Evolutionary conservation across 2,888 invertebrate species (phyloP), one percentile per base, ranked within the genome.

Genomic region (Leptinotarsa haldemani): DNA sequence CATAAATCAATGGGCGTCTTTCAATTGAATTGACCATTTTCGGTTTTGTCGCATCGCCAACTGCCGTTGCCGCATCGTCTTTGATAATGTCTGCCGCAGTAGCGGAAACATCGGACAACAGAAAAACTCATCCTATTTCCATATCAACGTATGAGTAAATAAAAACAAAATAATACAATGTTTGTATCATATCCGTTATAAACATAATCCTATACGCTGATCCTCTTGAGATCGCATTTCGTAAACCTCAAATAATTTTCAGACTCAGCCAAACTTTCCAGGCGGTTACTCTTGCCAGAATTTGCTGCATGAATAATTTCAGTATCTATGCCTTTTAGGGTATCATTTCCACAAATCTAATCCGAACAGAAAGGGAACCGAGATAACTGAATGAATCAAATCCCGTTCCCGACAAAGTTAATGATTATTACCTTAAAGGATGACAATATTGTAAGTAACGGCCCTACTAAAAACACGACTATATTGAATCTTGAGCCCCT

Each of bases 331-430:
- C 56, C 56, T 22, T 22, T 22, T 56, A 16, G 56, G 56, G 56
- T 56, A 56, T 56, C 15, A 56, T 56, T 56, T 56, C 56, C 13
- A 56, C 56, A 56, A 20, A 56, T 56, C 56, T 56, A 56, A 56
- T 56, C 56, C 22, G 16, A 22, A 22, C 56, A 56, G 56, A 56
- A 56, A 56, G 56, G 56, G 56, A 56, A 56, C 56, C 22, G 56
- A 56, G 56, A 56, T 56, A 22, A 56, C 12, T 56, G 20, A 56
- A 56, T 56, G 22, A 56, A 20, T 56, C 13, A 15, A 56, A 25
- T 56, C 56, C 56, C 56, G 20, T 20, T 20, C 56, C 56, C 56
- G 56, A 13, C 56, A 9, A 4, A 52, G 56, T 56, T 56, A 13
- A 56, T 56, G 20, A 56, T 56, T 56, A 56, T 56, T 56, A 13